Conservation (phyloP, 2,797 vertebrate genomes). For the Lagodon rhomboides region DNA sequence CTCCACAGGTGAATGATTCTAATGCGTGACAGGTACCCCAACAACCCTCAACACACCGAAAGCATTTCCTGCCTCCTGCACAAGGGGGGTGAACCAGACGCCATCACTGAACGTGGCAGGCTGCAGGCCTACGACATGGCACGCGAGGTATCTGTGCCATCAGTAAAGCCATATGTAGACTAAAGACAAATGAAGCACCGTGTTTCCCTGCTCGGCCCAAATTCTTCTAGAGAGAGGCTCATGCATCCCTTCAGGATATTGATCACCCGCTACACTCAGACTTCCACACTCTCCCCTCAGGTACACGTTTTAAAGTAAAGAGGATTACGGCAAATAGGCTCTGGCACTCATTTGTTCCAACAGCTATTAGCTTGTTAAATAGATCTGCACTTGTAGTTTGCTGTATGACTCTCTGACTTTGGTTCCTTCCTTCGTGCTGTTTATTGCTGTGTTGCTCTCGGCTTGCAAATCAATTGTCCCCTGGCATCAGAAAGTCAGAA, state of each 20-base stretch:
- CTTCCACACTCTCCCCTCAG: no score
- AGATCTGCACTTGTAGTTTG: no score
- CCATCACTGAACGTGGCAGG: not conserved
- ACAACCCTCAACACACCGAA: not conserved
- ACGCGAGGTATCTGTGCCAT: not conserved
- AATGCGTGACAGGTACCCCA: not conserved
- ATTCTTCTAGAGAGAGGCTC: no score
- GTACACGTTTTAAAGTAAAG: no score
- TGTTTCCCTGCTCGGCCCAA: not conserved
- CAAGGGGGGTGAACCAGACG: not conserved
- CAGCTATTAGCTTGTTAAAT: no score
- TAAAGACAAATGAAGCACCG: not conserved
- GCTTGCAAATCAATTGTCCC: no score
- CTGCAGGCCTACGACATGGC: not conserved
- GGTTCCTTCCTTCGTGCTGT: not conserved
- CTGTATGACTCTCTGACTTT: not conserved
- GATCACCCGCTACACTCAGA: no score
- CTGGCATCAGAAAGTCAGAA: no score
- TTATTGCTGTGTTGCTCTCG: no score
- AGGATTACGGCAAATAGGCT: no score
- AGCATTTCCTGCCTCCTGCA: not conserved
- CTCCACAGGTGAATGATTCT: not conserved
- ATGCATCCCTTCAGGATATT: no score
- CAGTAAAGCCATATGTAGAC: not conserved
- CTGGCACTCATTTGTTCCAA: no score